phyloP scores from a whole-genome alignment of 2,113 vertebrate species.

The Trochalopteron elliotii region DNA sequence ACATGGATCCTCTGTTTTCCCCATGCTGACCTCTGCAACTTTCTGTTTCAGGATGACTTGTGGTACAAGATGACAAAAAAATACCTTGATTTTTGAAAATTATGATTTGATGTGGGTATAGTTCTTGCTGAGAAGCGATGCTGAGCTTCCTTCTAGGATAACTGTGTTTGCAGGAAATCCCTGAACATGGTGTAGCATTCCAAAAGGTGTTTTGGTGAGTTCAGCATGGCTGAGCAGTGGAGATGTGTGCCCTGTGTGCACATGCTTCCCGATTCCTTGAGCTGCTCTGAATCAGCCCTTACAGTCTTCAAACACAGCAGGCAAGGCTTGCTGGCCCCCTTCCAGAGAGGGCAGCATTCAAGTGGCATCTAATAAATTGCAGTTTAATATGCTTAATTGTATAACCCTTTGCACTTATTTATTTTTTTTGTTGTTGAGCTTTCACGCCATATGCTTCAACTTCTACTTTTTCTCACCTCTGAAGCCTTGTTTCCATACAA shows the following conservation, averaged over 20 bases:
- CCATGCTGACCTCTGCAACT: not conserved
- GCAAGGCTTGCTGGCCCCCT: not conserved
- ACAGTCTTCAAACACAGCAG: not conserved
- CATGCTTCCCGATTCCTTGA: not conserved
- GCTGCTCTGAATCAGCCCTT: not conserved
- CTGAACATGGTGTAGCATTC: not conserved
- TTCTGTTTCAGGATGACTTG: not conserved
- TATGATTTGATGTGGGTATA: not conserved
- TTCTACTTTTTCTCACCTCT: constrained; percentile 1
- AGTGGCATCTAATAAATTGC: not conserved
- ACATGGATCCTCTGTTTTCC: not conserved
- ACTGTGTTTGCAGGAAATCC: not conserved
- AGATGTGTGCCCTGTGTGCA: fast-evolving
- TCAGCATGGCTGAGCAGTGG: not conserved
- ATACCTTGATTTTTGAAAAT: not conserved
- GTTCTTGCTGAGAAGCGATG: not conserved
- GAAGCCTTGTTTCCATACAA: not conserved
- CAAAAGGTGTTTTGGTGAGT: not conserved
- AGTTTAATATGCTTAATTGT: not conserved
- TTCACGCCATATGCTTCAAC: not conserved
- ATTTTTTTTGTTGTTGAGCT: not conserved
- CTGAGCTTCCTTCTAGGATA: not conserved
- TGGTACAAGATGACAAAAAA: not conserved
- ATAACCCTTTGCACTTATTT: not conserved
- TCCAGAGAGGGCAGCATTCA: not conserved